phyloP scores from a whole-genome alignment of 2,888 invertebrate species.

The Pandemis cinnamomeana region DNA sequence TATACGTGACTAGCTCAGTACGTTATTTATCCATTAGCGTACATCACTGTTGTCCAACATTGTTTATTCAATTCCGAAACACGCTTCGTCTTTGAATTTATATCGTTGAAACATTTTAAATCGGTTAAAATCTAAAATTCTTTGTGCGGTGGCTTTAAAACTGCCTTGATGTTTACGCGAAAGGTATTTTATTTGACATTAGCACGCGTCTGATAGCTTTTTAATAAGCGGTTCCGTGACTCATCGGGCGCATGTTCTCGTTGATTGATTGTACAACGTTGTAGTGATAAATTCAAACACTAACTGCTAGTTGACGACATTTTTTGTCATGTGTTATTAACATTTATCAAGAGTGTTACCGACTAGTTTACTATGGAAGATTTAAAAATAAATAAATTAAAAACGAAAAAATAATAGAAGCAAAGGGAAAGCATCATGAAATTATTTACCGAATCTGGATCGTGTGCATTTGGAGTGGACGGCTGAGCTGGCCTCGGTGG shows the following conservation, averaged over 20 bases:
- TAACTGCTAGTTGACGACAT: constrained; percentile 43
- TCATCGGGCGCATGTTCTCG: constrained; percentile 54
- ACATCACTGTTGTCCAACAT: constrained; percentile 50
- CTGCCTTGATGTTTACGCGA: constrained; percentile 36
- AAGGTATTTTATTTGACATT: constrained; percentile 43
- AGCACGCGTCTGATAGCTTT: constrained; percentile 59
- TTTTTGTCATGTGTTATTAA: constrained; percentile 10
- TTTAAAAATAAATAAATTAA: neutral
- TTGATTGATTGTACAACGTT: constrained; percentile 57
- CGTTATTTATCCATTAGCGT: constrained; percentile 69
- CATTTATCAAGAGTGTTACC: neutral
- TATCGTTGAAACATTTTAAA: constrained; percentile 17
- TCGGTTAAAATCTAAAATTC: constrained; percentile 13
- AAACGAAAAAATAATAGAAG: neutral
- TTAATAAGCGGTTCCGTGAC: constrained; percentile 60
- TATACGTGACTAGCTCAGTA: constrained; percentile 67
- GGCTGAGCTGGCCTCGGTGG: constrained; percentile 89
- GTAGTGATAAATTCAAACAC: constrained; percentile 45
- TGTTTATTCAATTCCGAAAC: constrained; percentile 49
- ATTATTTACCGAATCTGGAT: constrained; percentile 89
- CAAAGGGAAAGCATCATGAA: constrained; percentile 11
- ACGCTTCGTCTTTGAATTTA: constrained; percentile 50
- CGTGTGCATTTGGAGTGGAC: constrained; percentile 91
- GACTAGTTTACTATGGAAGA: neutral
- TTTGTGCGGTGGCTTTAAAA: constrained; percentile 10